Percentiles rank a stretch among this genome's conserved stretches.
These are phyloP conservation scores for Vanacampus margaritifer DNA, from an alignment of 2,113 vertebrate genomes.

Conservation along the genomic window DNA sequence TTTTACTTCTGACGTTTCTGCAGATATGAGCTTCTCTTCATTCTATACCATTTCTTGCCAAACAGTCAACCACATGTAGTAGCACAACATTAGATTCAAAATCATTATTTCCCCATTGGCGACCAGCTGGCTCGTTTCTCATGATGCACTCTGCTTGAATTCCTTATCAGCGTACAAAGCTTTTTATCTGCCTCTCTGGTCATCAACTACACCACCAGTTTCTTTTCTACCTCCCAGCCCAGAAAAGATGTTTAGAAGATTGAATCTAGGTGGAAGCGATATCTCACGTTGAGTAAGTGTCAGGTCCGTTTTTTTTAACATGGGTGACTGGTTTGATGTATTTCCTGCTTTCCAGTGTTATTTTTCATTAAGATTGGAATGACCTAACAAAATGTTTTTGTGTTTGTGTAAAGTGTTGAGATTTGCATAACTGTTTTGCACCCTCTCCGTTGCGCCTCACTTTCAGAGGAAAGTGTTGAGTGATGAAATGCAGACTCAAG, in stretches of 20 bases:
- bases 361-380: constrained; percentile 2
- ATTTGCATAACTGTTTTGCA: constrained; percentile 26
- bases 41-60: constrained; percentile 16
- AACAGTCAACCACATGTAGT: constrained; percentile 14
- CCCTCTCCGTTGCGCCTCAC: constrained; percentile 21
- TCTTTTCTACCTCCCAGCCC: constrained; percentile 52
- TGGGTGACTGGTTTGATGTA: background rate
- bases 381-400: constrained; percentile 12
- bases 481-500: constrained; percentile 60
- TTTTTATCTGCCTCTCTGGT: constrained; percentile 63
- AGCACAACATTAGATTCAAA: constrained; percentile 16
- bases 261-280: constrained; percentile 49
- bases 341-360: background rate
- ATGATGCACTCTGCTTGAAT: constrained; percentile 54
- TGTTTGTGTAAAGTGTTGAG: constrained; percentile 29
- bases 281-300: constrained; percentile 6
- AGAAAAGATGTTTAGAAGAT: constrained; percentile 51
- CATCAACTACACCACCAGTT: constrained; percentile 51
- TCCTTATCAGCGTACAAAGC: constrained; percentile 64
- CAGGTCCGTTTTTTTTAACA: constrained; percentile 4
- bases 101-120: constrained; percentile 38
- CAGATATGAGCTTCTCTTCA: background rate
- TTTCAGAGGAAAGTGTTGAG: constrained; percentile 75
- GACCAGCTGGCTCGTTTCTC: constrained; percentile 41
- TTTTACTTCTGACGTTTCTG: background rate